These are phyloP conservation scores for Coluber constrictor DNA, from an alignment of 2,797 vertebrate species.

Conservation along the genomic window DNA sequence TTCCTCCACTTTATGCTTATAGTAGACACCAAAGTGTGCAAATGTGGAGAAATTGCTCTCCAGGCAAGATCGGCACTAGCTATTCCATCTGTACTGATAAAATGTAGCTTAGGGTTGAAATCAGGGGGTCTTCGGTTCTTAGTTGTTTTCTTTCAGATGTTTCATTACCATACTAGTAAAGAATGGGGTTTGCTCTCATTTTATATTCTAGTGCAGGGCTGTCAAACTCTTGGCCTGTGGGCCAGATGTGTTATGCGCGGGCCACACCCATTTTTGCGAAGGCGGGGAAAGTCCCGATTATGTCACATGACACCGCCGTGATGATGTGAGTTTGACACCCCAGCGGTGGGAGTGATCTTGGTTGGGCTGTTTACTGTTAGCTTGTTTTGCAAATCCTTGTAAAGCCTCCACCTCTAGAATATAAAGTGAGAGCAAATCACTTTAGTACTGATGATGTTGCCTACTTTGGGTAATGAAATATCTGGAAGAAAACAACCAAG, in stretches of 20 bases:
- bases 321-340: too few relatives aligned
- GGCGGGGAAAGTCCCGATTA: too few relatives aligned
- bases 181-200: background rate
- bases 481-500: background rate
- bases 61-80: background rate
- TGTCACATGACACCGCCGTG: accelerated
- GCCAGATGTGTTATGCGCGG: too few relatives aligned
- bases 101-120: background rate
- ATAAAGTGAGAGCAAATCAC: background rate
- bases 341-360: background rate
- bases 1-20: background rate
- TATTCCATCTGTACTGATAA: background rate
- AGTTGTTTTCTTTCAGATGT: background rate
- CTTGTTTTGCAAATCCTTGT: background rate
- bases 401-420: background rate
- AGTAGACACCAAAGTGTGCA: background rate
- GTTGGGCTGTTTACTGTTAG: background rate
- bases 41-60: background rate
- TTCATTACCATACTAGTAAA: background rate
- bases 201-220: background rate
- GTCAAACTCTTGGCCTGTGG: too few relatives aligned
- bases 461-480: background rate
- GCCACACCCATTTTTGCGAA: too few relatives aligned
- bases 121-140: background rate
- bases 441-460: background rate